Percentiles rank a stretch among this genome's conserved stretches.
phyloP scores from a whole-genome alignment of 2,888 invertebrate species.

The Thelaira solivaga region DNA sequence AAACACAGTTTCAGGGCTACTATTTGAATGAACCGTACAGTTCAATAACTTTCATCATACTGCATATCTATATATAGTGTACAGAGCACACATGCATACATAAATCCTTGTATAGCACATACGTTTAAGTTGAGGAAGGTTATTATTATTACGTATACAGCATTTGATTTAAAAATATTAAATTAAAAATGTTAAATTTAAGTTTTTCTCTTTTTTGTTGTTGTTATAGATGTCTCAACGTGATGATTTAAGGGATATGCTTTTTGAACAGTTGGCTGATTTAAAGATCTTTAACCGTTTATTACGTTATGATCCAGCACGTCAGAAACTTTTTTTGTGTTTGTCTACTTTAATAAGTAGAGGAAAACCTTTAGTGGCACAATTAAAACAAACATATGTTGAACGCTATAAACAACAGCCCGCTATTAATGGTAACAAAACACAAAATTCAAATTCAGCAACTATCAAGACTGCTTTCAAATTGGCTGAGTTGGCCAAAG shows the following conservation, averaged over 20 bases:
- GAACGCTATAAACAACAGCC: conserved; percentile 66
- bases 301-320: conserved; percentile 71
- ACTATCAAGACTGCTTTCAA: conserved; percentile 54
- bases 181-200: neutral
- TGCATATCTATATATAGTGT: too few species aligned
- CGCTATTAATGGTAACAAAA: conserved; percentile 14
- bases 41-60: conserved; percentile 36
- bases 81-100: too few species aligned
- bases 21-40: conserved; percentile 20
- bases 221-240: conserved; percentile 73
- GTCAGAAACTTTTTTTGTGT: conserved; percentile 74
- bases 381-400: conserved; percentile 69
- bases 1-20: too few species aligned
- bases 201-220: neutral
- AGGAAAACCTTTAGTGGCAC: conserved; percentile 70
- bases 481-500: conserved; percentile 49
- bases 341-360: conserved; percentile 71
- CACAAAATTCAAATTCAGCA: conserved; percentile 22
- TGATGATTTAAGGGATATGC: conserved; percentile 70
- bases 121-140: conserved; percentile 30
- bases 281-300: conserved; percentile 73
- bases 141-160: neutral
- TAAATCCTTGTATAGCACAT: too few species aligned
- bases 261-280: conserved; percentile 73
- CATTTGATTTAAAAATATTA: neutral